Evolutionary conservation across 1,140 invertebrate genomes (phyloP), one percentile per base, ranked within the genome.

Genomic region (Bombyx mandarina): DNA sequence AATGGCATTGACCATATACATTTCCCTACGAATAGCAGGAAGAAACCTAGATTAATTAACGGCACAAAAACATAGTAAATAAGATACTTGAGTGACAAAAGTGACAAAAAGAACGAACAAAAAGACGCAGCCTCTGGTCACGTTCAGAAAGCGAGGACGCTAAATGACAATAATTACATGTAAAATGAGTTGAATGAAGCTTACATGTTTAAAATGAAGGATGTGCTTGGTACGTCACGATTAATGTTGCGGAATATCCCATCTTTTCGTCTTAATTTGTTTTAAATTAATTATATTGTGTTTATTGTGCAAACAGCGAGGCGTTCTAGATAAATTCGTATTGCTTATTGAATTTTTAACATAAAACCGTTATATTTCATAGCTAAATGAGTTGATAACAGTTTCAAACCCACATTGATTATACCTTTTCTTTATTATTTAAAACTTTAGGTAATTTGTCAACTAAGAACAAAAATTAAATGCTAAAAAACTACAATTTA

Each of bases 161-260:
- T 60, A 63, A 71, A 71, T 68, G 66, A 69, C 72, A 74, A 71
- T 79, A 75, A 79, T 75, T 76, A 73, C 64, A 72, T 59, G 69
- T 76, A 69, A 75, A 76, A 76, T 79, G 70, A 73, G 60, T 69
- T 67, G 66, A 75, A 77, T 67, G 73, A 75, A 69, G 61, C 64
- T 65, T 71, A 70, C 12, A 18, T 18, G 12, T 77, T 77, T 71
- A 67, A 75, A 75, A 70, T 55, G 63, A 58, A 49, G 59, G 54
- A 50, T 54, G 58, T 45, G 43, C 26, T 57, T 35, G 54, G 12
- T 56, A 10, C 8, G 5, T 1, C 18, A 53, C 43, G 6, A 53
- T 52, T 52, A 35, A 53, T 53, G n/a, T 26, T 3, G 49, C 7
- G 18, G 7, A 26, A 26, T 51, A 35, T 26, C 42, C n/a, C 22